phyloP scores from a whole-genome alignment of 2,797 vertebrate species.

The Gymnothorax javanicus region DNA sequence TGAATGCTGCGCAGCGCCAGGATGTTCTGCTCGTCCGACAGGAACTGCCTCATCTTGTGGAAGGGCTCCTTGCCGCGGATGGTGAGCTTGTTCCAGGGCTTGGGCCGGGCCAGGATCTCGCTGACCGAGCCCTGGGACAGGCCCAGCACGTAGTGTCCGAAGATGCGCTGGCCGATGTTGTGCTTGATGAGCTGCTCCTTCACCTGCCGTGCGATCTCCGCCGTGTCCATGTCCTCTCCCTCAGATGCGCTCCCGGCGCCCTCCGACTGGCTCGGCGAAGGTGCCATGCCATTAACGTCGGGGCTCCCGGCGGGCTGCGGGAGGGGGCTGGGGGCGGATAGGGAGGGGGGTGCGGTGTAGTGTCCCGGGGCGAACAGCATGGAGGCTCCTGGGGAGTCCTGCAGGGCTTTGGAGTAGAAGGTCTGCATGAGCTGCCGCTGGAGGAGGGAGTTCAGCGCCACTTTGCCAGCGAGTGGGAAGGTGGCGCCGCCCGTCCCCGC shows the following conservation, averaged over 20 bases:
- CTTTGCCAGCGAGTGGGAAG: slow-evolving; percentile 86
- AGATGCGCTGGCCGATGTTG: slow-evolving; percentile 96
- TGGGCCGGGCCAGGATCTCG: slow-evolving; percentile 93
- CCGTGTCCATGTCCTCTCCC: slow-evolving; percentile 95
- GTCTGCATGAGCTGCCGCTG: slow-evolving; percentile 91
- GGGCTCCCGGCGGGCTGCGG: slow-evolving; percentile 75
- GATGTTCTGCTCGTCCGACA: slow-evolving; percentile 96
- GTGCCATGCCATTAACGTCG: slow-evolving; percentile 88
- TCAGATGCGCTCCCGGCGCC: slow-evolving; percentile 85
- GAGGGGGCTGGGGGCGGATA: slow-evolving; percentile 72
- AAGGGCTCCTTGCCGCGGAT: slow-evolving; percentile 96
- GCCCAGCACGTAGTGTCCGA: slow-evolving; percentile 95
- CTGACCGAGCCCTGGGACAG: slow-evolving; percentile 96
- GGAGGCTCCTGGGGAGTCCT: slow-evolving; percentile 80
- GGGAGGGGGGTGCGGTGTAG: slow-evolving; percentile 85
- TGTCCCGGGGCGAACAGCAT: slow-evolving; percentile 86
- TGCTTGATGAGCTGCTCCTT: slow-evolving; percentile 98
- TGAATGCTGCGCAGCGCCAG: slow-evolving; percentile 94
- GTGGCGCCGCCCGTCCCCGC: slow-evolving; percentile 76
- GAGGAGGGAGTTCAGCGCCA: slow-evolving; percentile 88
- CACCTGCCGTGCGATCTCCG: slow-evolving; percentile 94
- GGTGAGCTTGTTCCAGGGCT: slow-evolving; percentile 96
- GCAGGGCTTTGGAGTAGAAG: slow-evolving; percentile 91
- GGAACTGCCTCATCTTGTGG: slow-evolving; percentile 98
- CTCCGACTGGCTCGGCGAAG: slow-evolving; percentile 91